Base-by-base conservation (phyloP, 2,888 invertebrate species). In the Platypus cylindrus region DNA sequence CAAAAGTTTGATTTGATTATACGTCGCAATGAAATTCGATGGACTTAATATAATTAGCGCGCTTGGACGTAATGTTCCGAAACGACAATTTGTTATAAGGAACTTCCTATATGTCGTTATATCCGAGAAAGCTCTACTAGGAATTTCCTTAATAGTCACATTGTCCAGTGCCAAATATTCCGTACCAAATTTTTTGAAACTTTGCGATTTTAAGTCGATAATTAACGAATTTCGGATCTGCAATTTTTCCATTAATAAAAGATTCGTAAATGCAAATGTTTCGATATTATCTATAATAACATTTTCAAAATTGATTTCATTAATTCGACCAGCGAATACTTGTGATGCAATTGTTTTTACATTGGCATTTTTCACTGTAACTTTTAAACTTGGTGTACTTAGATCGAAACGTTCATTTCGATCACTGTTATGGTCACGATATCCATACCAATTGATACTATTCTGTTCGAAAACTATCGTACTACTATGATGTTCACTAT, bases 171-270 rank as follows among this genome's bases (percentile, higher is more conserved):
- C 64, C 43, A 86, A 67, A 45, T 71, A 70, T 20, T 71, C 68
- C 0, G 78, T 72, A 16, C 74, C 70, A 52, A 86, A 82, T 59
- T 82, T 82, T 52, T 84, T 86, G 51, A 86, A 83, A 2, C 82
- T 73, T 60, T 84, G 74, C 24, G 70, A 69, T 45, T 78, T 75
- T 29, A 83, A 67, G 30, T 64, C 67, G 25, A 69, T 64, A 27
- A 80, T 66, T 2, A 56, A 55, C 36, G 76, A 75, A 47, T 76
- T 68, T 18, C 64, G 65, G 43, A 86, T 62, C 44, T 71, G 70
- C 37, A 85, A 66, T 32, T 66, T 70, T 47, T 75, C 71, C 9
- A 47, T 53, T 39, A 56, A 55, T 3, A 48, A 34, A 26, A 83
- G 67, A 55, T 78, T 80, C 39, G 79, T 77, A 54, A 86, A 80